phyloP scores from a whole-genome alignment of 2,888 invertebrate genomes.

The Coecobrya sp. region DNA sequence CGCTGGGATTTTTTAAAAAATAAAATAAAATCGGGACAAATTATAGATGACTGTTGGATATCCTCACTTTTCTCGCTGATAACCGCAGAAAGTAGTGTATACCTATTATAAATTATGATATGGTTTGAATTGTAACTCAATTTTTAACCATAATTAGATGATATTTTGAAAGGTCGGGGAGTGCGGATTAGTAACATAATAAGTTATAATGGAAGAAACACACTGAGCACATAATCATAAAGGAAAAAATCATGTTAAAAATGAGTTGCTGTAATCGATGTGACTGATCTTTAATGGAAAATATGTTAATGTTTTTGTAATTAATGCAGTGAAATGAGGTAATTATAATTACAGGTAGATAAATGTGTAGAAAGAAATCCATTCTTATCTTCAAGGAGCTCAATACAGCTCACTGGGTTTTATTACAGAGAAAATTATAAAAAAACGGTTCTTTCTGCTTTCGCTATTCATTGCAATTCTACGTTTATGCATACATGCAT shows the following conservation, averaged over 20 bases:
- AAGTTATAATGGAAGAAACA: not conserved
- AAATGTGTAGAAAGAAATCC: not conserved
- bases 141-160: not conserved
- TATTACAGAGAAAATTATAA: too few species aligned
- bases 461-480: too few species aligned
- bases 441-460: too few species aligned
- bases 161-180: not conserved
- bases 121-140: not conserved
- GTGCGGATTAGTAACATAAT: not conserved
- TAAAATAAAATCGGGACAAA: constrained; percentile 11
- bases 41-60: constrained; percentile 35
- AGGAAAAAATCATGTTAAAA: not conserved
- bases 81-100: constrained; percentile 23
- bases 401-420: too few species aligned
- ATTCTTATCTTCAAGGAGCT: too few species aligned
- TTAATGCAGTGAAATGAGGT: constrained; percentile 20
- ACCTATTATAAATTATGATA: not conserved
- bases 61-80: constrained; percentile 45
- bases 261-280: not conserved
- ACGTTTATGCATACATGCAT: too few species aligned
- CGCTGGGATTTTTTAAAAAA: not conserved
- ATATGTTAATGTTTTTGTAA: constrained; percentile 1
- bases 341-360: not conserved
- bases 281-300: not conserved
- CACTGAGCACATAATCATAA: not conserved